These are phyloP conservation scores for Lucilia sericata DNA, from an alignment of 1,140 invertebrate species.

Conservation along the genomic window DNA sequence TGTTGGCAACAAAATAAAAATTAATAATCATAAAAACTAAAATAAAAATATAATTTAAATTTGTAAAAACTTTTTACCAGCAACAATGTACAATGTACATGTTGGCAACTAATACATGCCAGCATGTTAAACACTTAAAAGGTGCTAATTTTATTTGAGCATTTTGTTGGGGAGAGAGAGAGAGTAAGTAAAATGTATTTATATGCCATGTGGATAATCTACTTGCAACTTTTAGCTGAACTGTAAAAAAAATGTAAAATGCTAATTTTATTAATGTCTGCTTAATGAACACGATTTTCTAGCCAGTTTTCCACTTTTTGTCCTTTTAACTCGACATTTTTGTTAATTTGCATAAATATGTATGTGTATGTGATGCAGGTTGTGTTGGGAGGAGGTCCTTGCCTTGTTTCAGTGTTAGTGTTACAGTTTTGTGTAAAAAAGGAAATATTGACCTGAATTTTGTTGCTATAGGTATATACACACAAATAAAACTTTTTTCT, in stretches of 20 bases:
- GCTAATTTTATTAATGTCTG: conserved; percentile 16
- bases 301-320: neutral
- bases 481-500: neutral
- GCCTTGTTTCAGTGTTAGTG: too few relatives aligned
- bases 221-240: neutral
- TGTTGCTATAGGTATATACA: neutral
- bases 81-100: neutral
- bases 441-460: neutral
- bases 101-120: neutral
- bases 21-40: too few relatives aligned
- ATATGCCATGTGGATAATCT: neutral
- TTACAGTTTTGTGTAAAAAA: neutral
- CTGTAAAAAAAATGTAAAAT: neutral
- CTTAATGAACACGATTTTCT: conserved; percentile 9
- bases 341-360: conserved; percentile 4
- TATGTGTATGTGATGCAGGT: neutral
- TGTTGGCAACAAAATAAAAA: too few relatives aligned
- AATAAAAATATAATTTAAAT: neutral
- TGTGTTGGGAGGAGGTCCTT: neutral
- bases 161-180: too few relatives aligned
- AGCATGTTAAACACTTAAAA: neutral
- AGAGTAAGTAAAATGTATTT: neutral
- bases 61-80: neutral
- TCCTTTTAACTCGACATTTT: neutral
- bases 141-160: neutral